Evolutionary conservation across 2,797 vertebrate genomes (phyloP), one percentile per base, ranked within the genome.

Genomic region (Peromyscus eremicus): DNA sequence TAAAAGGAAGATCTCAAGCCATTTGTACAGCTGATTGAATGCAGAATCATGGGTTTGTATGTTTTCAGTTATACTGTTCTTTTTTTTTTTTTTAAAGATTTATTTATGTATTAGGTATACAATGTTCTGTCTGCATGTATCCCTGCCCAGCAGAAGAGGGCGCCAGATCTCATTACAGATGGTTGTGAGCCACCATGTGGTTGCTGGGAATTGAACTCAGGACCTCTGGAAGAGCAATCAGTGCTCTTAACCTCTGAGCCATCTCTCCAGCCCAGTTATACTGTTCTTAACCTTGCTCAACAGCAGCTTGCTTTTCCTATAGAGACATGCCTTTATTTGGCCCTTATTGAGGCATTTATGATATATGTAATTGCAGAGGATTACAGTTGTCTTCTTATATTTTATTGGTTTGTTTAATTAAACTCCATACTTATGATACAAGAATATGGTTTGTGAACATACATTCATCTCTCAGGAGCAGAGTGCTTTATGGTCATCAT

Each of bases 361-460:
- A 73, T n/a, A 55, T 34, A 49, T 60, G 25, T 60, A 27, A 7
- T 85, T 25, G 19, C 62, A 12, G 86, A 91, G 81, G 81, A 85
- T 83, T 82, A 43, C 37, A 81, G 34, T 57, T 88, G 4, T 49
- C 64, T 92, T 80, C 43, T 91, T 95, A 66, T 16, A 71, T 83
- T 43, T 55, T 19, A 13, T 32, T 90, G 52, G 52, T 87, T 91
- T 37, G 60, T 92, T 93, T 89, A 79, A 90, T 43, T 95, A 79
- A 91, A 83, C 25, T 96, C 40, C 40, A 1, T 87, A 37, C 64
- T 93, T 94, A 71, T 60, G 57, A 92, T 82, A 73, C 2, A 27
- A 64, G 32, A 6, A 73, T 90, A 13, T 90, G n/a, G 23, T 92
- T 93, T 95, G 60, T 91, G 81, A 90, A 52, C 21, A 37, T 46